Evolutionary conservation across 2,797 vertebrate genomes (phyloP).

Genomic region (Pteronotus mesoamericanus): DNA sequence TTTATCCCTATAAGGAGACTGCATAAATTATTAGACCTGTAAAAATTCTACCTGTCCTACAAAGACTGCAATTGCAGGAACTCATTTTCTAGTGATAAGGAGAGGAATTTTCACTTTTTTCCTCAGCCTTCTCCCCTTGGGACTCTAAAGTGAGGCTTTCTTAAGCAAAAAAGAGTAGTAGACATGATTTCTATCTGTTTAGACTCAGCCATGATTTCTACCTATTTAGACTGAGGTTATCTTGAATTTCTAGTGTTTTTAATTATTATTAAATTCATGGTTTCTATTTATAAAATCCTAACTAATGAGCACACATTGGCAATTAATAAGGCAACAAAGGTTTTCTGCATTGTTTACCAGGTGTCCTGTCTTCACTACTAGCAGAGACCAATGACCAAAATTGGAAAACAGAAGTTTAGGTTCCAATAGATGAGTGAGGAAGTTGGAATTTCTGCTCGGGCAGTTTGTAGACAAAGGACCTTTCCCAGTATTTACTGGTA

Average conservation of each 20-base stretch:
- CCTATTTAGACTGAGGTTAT: not conserved
- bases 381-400: not conserved
- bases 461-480: constrained; percentile 50
- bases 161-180: not conserved
- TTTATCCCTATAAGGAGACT: not conserved
- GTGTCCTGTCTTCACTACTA: not conserved
- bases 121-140: not conserved
- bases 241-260: constrained; percentile 21
- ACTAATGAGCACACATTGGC: not conserved
- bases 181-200: constrained; percentile 21
- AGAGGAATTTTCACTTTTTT: constrained; percentile 23
- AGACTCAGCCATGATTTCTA: not conserved
- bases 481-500: constrained; percentile 50
- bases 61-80: constrained; percentile 18
- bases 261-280: constrained; percentile 24
- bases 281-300: constrained; percentile 38
- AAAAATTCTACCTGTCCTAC: constrained; percentile 15
- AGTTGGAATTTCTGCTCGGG: constrained; percentile 42
- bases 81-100: constrained; percentile 42
- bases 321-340: not conserved
- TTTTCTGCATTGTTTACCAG: not conserved
- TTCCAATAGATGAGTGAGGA: constrained; percentile 52
- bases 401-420: constrained; percentile 17
- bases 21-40: constrained; percentile 15
- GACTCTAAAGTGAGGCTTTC: not conserved